Evolutionary conservation across 2,113 vertebrate species (phyloP).

Genomic region (Barbus barbus): DNA sequence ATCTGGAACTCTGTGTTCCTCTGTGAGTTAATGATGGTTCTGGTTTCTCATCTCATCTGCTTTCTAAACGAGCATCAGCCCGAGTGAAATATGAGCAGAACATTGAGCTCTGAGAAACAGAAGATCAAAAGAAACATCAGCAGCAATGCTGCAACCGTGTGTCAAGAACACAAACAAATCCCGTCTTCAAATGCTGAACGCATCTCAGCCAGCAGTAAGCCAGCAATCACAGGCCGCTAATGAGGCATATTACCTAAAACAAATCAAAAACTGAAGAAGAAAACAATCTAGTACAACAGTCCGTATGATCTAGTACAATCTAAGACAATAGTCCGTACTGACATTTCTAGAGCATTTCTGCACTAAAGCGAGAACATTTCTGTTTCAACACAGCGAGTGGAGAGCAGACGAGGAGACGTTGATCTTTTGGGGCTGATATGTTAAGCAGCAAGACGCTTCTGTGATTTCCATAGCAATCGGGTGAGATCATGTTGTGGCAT

Average conservation of each 20-base stretch:
- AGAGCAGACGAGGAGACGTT: conserved; percentile 7
- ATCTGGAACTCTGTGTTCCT: neutral
- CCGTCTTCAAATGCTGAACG: neutral
- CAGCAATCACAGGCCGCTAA: neutral
- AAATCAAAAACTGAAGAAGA: no score
- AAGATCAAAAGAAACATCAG: neutral
- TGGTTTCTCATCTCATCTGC: neutral
- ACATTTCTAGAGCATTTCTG: conserved; percentile 5
- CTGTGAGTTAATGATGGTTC: neutral
- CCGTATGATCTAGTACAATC: no score
- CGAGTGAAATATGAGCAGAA: conserved; percentile 13
- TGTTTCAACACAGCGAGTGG: neutral
- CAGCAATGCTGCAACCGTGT: neutral
- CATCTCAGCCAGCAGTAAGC: neutral
- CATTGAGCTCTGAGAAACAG: neutral
- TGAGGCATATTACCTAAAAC: neutral
- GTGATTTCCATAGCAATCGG: conserved; percentile 62
- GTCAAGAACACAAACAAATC: neutral
- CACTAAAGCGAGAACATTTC: neutral
- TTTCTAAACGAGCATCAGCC: conserved; percentile 19
- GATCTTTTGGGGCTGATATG: conserved; percentile 53
- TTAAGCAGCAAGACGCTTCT: conserved; percentile 54
- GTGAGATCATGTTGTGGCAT: conserved; percentile 54
- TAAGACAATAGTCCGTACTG: neutral
- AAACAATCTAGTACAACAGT: no score